Evolutionary conservation across 2,888 invertebrate genomes (phyloP), one percentile per base, ranked within the genome.

Genomic region (Andrena fulva): DNA sequence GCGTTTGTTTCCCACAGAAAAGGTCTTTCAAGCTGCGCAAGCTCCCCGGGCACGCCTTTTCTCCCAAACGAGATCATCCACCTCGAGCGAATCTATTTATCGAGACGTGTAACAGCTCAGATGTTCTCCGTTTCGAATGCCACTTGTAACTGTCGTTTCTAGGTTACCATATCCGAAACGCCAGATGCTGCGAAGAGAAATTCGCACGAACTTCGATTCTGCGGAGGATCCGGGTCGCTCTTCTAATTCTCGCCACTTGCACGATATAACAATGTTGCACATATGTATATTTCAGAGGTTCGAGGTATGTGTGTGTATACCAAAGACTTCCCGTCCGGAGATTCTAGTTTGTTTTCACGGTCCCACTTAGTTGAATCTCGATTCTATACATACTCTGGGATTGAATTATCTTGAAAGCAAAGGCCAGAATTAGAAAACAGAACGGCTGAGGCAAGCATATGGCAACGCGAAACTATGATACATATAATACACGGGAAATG

Each of bases 161-260:
- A 50, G 16, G 66, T 74, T 64, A 48, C 29, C 56, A 59, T 69
- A 59, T 77, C n/a, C 24, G 35, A 33, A 33, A 20, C 3, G 48
- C 33, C 42, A 16, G 27, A 48, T 31, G 42, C 31, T 59, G 64
- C 56, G 20, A 42, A 72, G 54, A 54, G 16, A 63, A 63, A 76
- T 72, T 33, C 20, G 56, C 24, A 54, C 72, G 54, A 64, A 73
- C 27, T 56, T 56, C 27, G 72, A 72, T 63, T 63, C 42, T 35
- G 6, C 10, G 54, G 31, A 31, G 33, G 64, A 56, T 72, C 77
- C 27, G 12, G 64, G 56, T 73, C 56, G 77, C 59, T 42, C 77
- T 50, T 72, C 33, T 31, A 64, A 63, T 62, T 76, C 59, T 77
- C 64, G 27, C 64, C 63, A 64, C 73, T 77, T 64, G 64, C 77